phyloP scores from a whole-genome alignment of 2,797 vertebrate species.

The Tenualosa thibaudeaui region DNA sequence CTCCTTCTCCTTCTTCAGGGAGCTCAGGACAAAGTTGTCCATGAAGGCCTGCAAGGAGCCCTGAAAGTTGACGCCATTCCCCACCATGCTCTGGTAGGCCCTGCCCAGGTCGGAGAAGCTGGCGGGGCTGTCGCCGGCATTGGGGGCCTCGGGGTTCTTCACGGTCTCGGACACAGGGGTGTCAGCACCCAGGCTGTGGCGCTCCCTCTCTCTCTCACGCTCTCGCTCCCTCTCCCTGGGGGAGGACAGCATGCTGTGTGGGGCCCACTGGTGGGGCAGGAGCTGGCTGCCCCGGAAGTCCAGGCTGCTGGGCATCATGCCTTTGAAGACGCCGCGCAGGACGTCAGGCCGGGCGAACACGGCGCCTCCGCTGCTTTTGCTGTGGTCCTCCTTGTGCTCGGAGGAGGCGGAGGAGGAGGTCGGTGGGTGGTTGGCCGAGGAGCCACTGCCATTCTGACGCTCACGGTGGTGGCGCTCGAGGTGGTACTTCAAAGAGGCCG shows the following conservation, averaged over 20 bases:
- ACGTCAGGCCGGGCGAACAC: conserved; percentile 94
- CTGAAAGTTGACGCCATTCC: conserved; percentile 95
- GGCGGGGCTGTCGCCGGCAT: conserved; percentile 74
- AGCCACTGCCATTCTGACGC: conserved; percentile 86
- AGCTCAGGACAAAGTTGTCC: conserved; percentile 94
- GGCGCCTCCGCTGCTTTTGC: conserved; percentile 76
- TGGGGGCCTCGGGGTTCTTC: conserved; percentile 75
- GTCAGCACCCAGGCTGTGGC: conserved; percentile 77
- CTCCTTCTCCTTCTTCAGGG: conserved; percentile 92
- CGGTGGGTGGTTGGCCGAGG: conserved; percentile 72
- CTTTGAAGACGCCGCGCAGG: conserved; percentile 91
- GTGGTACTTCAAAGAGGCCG: conserved; percentile 97
- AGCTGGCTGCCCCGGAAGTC: conserved; percentile 88
- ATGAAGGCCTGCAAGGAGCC: conserved; percentile 97
- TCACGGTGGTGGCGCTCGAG: conserved; percentile 96
- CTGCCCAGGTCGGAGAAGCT: conserved; percentile 91
- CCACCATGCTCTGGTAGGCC: conserved; percentile 91
- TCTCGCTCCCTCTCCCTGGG: conserved; percentile 77
- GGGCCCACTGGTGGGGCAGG: conserved; percentile 88
- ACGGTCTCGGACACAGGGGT: conserved; percentile 75
- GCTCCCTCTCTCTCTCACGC: conserved; percentile 69
- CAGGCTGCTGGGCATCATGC: conserved; percentile 77
- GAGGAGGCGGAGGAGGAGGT: conserved; percentile 67
- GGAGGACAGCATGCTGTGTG: conserved; percentile 79
- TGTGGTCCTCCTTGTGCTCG: conserved; percentile 89